These are phyloP conservation scores for Erebia epiphron DNA, from an alignment of 2,888 invertebrate species.

Conservation along the genomic window DNA sequence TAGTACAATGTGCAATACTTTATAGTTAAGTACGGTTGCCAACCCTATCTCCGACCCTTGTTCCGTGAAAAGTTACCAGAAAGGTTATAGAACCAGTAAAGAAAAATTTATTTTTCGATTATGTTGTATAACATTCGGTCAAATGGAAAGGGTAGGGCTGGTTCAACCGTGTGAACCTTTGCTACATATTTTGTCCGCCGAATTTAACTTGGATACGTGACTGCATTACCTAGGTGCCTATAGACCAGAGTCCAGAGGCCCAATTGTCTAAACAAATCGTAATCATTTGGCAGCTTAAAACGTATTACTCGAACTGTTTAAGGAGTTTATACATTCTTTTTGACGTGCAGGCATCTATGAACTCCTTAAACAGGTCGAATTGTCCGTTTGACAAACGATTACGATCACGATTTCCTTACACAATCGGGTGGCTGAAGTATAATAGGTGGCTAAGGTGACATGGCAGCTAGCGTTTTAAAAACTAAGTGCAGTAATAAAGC, in stretches of 20 bases:
- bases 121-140: slow-evolving; percentile 56
- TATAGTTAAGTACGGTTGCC: slow-evolving; percentile 38
- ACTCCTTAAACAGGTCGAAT: too few relatives aligned
- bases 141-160: slow-evolving; percentile 42
- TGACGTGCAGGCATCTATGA: too few relatives aligned
- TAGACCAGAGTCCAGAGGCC: slow-evolving; percentile 22
- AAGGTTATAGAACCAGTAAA: slow-evolving; percentile 60
- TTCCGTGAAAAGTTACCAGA: slow-evolving; percentile 64
- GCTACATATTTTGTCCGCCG: slow-evolving; percentile 40
- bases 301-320: too few relatives aligned
- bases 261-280: too few relatives aligned
- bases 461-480: too few relatives aligned
- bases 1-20: slow-evolving; percentile 43
- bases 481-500: too few relatives aligned
- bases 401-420: too few relatives aligned
- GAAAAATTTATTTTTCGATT: slow-evolving; percentile 71
- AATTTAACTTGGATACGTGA: slow-evolving; percentile 43
- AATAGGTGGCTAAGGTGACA: too few relatives aligned
- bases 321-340: too few relatives aligned
- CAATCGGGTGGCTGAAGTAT: too few relatives aligned
- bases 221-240: slow-evolving; percentile 35
- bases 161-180: slow-evolving; percentile 39
- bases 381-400: too few relatives aligned
- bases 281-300: too few relatives aligned
- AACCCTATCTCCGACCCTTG: slow-evolving; percentile 57